phyloP scores from a whole-genome alignment of 2,113 vertebrate species.

The Alosa alosa region DNA sequence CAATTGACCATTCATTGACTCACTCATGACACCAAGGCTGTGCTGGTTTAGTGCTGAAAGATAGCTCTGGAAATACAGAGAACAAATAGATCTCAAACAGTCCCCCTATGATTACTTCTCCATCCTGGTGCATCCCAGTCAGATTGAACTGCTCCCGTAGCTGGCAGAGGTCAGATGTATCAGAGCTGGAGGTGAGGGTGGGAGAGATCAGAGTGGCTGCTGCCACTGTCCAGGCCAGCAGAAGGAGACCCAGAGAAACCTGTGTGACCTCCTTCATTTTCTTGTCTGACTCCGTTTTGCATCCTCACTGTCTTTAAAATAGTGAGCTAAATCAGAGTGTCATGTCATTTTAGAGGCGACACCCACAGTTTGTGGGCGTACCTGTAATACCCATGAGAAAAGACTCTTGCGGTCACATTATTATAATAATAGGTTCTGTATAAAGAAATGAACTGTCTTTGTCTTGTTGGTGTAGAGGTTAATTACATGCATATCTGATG shows the following conservation, averaged over 20 bases:
- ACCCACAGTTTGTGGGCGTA: background rate
- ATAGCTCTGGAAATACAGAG: constrained; percentile 48
- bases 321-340: no score
- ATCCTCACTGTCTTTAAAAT: background rate
- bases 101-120: constrained; percentile 58
- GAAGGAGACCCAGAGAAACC: background rate
- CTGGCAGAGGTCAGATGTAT: constrained; percentile 32
- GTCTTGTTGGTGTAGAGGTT: no score
- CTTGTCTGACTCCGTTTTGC: background rate
- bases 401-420: background rate
- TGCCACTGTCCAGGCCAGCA: background rate
- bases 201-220: background rate
- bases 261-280: no score
- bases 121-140: constrained; percentile 50
- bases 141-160: constrained; percentile 42
- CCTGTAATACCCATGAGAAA: background rate
- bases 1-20: constrained; percentile 21
- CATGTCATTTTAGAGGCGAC: background rate
- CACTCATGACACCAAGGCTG: constrained; percentile 56
- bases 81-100: constrained; percentile 58
- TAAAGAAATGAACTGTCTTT: no score
- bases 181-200: background rate
- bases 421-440: no score
- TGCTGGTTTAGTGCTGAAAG: constrained; percentile 54
- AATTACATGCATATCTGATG: no score